Evolutionary conservation across 64 coral and sea anemone genomes (phyloP), one percentile per base, ranked within the genome.

Genomic region (Porites australiensis): DNA sequence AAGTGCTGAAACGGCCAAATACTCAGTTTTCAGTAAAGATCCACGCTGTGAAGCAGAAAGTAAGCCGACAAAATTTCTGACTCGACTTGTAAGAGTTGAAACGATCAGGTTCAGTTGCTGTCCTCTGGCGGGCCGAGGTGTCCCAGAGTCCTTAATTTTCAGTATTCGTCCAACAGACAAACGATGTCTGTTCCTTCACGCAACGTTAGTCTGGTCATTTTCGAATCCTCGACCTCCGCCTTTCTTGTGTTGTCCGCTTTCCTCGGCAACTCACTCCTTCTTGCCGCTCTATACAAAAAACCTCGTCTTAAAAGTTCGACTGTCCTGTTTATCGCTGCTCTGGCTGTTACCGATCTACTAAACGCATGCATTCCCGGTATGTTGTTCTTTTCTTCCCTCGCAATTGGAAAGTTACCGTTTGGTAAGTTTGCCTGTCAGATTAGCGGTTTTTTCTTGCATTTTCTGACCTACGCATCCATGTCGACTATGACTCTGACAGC

Each of bases 401-500:
- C 75, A 3, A 64, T 48, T 4, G 72, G 72, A 16, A 22, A 45
- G 4, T 64, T 74, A 73, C 55, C 72, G 10, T 89, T 60, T 58
- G 50, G 15, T 74, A 44, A 57, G 13, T 20, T 58, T 14, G 22
- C 44, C 9, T 89, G 87, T 61, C 23, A 78, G 0, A 16, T 89
- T 2, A 53, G 62, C 18, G 52, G 69, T 13, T 89, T 89, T 37
- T 73, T 73, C 58, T 63, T 78, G 18, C 72, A 77, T 61, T 63
- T 78, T 48, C 18, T 89, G 1, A 64, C 71, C 3, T 11, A 20
- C 16, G 87, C 44, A 0, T 89, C 74, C 44, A 61, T 77, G 57
- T 48, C 72, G 50, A 89, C 87, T 14, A 75, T 89, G 87, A 74
- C 87, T 4, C 15, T 77, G 6, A 89, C 61, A 77, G 87, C 87